Evolutionary conservation across 1,140 invertebrate species (phyloP).

Genomic region (Platyura marginata): DNA sequence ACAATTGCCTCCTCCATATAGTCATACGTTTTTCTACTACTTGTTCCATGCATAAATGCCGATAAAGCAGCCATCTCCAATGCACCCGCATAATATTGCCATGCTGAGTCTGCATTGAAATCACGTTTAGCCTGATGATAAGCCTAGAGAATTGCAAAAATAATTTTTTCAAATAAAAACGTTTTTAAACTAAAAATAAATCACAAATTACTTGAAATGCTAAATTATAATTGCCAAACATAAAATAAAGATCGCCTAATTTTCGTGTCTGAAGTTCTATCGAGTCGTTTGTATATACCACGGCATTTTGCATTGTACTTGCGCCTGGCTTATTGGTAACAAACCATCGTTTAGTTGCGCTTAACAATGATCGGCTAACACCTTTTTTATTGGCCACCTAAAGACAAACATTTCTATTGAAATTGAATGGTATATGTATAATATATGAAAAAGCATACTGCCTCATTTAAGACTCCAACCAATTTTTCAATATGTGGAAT

Average conservation of each 20-base stretch:
- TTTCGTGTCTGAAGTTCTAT: conserved; percentile 83
- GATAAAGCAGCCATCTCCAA: conserved; percentile 88
- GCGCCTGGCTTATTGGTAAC: conserved; percentile 69
- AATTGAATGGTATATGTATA: too few relatives aligned
- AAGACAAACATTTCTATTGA: conserved; percentile 3
- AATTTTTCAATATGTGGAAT: conserved; percentile 80
- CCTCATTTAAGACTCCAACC: conserved; percentile 65
- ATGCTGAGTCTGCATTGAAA: conserved; percentile 89
- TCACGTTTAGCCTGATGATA: conserved; percentile 94
- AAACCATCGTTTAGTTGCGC: conserved; percentile 90
- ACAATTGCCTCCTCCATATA: conserved; percentile 89
- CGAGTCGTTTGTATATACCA: conserved; percentile 75
- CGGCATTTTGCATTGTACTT: conserved; percentile 48
- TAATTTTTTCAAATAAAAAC: too few relatives aligned
- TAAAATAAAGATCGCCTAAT: conserved; percentile 87
- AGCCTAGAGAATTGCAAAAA: conserved; percentile 26
- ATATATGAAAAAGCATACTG: conserved; percentile 33
- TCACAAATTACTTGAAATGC: conserved; percentile 63
- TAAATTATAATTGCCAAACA: conserved; percentile 85
- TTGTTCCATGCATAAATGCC: conserved; percentile 73
- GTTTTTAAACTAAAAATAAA: too few relatives aligned
- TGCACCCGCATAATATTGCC: conserved; percentile 91
- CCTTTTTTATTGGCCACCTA: conserved; percentile 71
- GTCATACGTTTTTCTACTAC: conserved; percentile 55
- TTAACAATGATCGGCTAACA: conserved; percentile 77